A percentile compares a stretch with the other conserved stretches of the same genome.
Evolutionary conservation across 2,113 vertebrate species (phyloP).

Genomic region (Labrus mixtus): DNA sequence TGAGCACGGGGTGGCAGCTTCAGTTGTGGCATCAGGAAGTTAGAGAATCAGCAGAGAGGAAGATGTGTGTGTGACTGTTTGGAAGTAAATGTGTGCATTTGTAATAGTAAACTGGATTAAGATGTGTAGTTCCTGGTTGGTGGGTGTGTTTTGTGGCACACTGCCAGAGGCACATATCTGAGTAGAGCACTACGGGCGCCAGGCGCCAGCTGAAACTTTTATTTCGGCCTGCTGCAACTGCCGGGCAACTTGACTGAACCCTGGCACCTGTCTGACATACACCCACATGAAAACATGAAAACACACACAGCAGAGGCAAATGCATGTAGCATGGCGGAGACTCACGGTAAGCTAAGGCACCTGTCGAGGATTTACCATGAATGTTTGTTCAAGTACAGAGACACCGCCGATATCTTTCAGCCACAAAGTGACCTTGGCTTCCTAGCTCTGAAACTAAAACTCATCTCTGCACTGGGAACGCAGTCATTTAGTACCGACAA

Average conservation of each 20-base stretch:
- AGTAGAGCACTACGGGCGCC: slow-evolving; percentile 64
- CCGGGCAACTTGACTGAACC: slow-evolving; percentile 71
- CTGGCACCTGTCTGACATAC: slow-evolving; percentile 77
- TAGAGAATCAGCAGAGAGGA: slow-evolving; percentile 6
- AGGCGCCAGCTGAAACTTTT: slow-evolving; percentile 80
- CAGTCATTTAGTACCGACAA: neutral
- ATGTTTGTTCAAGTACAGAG: slow-evolving; percentile 27
- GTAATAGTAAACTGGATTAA: slow-evolving; percentile 20
- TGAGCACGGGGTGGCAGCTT: slow-evolving; percentile 55
- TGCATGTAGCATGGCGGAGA: slow-evolving; percentile 22
- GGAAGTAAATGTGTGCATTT: slow-evolving; percentile 12
- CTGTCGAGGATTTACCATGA: slow-evolving; percentile 72
- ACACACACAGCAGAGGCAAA: slow-evolving; percentile 34
- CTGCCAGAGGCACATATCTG: slow-evolving; percentile 79
- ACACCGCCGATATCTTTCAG: slow-evolving; percentile 30
- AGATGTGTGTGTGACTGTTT: slow-evolving; percentile 20
- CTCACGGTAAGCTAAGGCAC: slow-evolving; percentile 61
- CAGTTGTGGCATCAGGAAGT: slow-evolving; percentile 40
- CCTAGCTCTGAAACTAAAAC: neutral
- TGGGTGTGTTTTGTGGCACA: slow-evolving; percentile 61
- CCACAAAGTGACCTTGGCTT: slow-evolving; percentile 39
- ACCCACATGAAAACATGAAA: slow-evolving; percentile 35
- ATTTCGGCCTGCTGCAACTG: slow-evolving; percentile 67
- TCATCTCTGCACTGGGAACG: neutral
- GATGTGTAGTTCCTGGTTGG: slow-evolving; percentile 7